These are phyloP conservation scores for Sminthurides aquaticus DNA, from an alignment of 2,888 invertebrate genomes.

Conservation along the genomic window DNA sequence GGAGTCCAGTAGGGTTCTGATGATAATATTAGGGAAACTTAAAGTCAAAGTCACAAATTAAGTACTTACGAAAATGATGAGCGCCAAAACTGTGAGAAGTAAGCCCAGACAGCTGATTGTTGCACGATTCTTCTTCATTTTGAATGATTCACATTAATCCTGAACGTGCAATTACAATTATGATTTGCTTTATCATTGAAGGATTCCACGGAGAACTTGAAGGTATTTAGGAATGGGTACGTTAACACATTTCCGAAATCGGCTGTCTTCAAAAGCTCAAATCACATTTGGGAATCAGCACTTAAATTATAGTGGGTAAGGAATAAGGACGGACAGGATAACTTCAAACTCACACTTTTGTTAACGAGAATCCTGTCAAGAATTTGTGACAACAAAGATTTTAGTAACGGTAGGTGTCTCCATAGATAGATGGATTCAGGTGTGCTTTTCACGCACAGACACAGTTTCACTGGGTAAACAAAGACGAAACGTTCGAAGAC, in stretches of 20 bases:
- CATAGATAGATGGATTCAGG: background rate
- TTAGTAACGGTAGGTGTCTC: background rate
- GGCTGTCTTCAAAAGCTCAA: too few relatives aligned
- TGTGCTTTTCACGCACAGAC: background rate
- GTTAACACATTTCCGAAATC: too few relatives aligned
- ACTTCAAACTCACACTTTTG: background rate
- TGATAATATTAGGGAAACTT: too few relatives aligned
- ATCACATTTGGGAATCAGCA: too few relatives aligned
- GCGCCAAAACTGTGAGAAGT: conserved; percentile 44
- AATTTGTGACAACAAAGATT: background rate
- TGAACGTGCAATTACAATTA: too few relatives aligned
- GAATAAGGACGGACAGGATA: background rate
- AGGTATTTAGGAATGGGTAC: too few relatives aligned
- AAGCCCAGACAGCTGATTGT: conserved; percentile 45
- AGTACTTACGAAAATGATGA: conserved; percentile 45
- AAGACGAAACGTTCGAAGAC: background rate
- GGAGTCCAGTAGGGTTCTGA: too few relatives aligned
- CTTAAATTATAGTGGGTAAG: too few relatives aligned
- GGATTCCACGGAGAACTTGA: too few relatives aligned
- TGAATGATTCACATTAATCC: too few relatives aligned
- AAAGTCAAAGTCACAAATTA: too few relatives aligned
- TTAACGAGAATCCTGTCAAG: background rate
- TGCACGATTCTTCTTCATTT: conserved; percentile 40
- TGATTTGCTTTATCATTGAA: too few relatives aligned
- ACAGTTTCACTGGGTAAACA: background rate